Evolutionary conservation across 2,797 vertebrate species (phyloP).

Genomic region (Cuculus canorus): DNA sequence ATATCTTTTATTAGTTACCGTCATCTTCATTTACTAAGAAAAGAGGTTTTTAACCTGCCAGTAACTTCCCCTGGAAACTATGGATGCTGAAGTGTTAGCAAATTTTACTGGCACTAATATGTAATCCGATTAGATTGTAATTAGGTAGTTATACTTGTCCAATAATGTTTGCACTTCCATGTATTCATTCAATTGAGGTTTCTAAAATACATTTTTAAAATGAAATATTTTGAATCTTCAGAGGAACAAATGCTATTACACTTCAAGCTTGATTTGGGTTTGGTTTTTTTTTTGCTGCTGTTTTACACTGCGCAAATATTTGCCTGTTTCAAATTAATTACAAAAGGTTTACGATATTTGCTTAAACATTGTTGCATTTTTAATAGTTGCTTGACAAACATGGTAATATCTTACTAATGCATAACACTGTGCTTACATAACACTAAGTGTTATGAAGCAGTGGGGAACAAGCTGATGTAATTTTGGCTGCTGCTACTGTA

Average conservation of each 20-base stretch:
- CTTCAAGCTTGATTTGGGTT: neutral
- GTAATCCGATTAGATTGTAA: neutral
- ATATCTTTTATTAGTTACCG: neutral
- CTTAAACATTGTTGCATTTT: neutral
- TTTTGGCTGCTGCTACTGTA: neutral
- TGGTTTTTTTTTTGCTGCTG: neutral
- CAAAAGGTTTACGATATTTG: neutral
- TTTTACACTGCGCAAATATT: neutral
- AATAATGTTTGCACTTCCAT: neutral
- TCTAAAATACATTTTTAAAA: neutral
- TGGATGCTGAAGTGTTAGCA: neutral
- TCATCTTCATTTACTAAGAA: neutral
- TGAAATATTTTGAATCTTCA: neutral
- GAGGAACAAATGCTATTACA: neutral
- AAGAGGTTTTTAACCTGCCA: neutral
- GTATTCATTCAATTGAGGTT: neutral
- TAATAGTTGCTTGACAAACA: constrained; percentile 24
- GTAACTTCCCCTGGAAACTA: neutral
- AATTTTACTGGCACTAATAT: neutral
- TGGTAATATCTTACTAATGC: neutral
- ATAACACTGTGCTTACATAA: too few species aligned
- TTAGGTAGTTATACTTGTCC: neutral
- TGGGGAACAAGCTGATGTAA: neutral
- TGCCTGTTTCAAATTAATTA: neutral
- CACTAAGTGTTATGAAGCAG: neutral